These are phyloP conservation scores for Agrotis segetum DNA, from an alignment of 2,888 invertebrate genomes.

Conservation along the genomic window DNA sequence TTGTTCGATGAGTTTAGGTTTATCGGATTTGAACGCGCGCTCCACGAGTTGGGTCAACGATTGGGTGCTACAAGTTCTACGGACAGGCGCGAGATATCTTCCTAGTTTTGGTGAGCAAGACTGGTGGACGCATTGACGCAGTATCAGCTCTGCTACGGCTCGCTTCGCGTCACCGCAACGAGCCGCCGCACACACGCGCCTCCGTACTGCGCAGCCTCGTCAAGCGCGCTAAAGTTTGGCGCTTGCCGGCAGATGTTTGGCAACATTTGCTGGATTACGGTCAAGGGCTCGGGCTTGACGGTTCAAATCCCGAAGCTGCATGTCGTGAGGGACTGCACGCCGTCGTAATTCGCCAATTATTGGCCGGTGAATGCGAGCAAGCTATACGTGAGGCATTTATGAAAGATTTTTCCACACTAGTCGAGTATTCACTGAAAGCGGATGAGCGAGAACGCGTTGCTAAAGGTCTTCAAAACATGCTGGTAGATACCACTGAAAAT, in stretches of 20 bases:
- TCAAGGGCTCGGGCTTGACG: conserved; percentile 78
- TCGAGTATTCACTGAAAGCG: conserved; percentile 72
- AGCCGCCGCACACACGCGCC: conserved; percentile 77
- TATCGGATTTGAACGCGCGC: conserved; percentile 73
- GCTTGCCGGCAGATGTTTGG: conserved; percentile 75
- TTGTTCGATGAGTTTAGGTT: conserved; percentile 80
- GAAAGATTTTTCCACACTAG: conserved; percentile 71
- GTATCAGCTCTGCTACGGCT: conserved; percentile 73
- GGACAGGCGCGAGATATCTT: conserved; percentile 79
- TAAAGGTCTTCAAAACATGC: conserved; percentile 59
- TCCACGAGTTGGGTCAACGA: conserved; percentile 74
- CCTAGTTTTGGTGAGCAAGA: conserved; percentile 82
- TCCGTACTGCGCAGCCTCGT: conserved; percentile 79
- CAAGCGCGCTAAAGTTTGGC: conserved; percentile 78
- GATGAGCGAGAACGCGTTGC: conserved; percentile 69
- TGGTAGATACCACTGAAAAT: conserved; percentile 62
- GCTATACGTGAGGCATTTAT: conserved; percentile 70
- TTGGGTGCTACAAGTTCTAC: conserved; percentile 71
- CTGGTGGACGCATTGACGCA: conserved; percentile 73
- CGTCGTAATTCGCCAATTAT: conserved; percentile 74
- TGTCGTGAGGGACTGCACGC: conserved; percentile 81
- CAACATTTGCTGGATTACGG: conserved; percentile 72
- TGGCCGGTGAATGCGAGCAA: conserved; percentile 61
- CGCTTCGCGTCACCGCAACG: conserved; percentile 72
- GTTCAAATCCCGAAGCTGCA: conserved; percentile 67